phyloP scores from a whole-genome alignment of 30 jellyfish, hydroid and myxozoan genomes.

The Chironex yamaguchii region DNA sequence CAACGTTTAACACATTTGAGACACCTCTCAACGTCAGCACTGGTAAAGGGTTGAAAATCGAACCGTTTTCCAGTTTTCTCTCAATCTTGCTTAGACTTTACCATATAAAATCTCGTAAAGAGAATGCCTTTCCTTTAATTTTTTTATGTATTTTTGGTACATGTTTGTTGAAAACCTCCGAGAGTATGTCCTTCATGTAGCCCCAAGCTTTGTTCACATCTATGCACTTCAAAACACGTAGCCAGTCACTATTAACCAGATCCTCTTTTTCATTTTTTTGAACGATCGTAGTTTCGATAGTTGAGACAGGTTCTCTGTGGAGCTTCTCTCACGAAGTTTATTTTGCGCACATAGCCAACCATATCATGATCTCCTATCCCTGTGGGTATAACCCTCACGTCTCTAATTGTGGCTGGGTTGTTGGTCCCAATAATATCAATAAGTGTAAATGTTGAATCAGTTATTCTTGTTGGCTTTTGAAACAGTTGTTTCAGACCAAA shows the following conservation, averaged over 20 bases:
- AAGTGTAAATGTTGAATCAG: constrained; percentile 68
- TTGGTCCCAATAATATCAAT: constrained; percentile 64
- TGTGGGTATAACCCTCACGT: constrained; percentile 70
- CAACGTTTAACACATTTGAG: constrained; percentile 33
- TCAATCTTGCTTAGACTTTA: constrained; percentile 42
- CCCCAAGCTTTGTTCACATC: constrained; percentile 72
- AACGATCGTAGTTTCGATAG: constrained; percentile 65
- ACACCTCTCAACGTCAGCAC: constrained; percentile 39
- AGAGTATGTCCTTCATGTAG: constrained; percentile 71
- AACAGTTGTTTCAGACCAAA: constrained; percentile 68
- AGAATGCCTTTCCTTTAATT: constrained; percentile 49
- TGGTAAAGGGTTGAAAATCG: constrained; percentile 46
- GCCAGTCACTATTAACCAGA: constrained; percentile 74
- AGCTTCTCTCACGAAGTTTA: constrained; percentile 68
- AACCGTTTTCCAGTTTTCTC: constrained; percentile 26
- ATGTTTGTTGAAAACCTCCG: constrained; percentile 58
- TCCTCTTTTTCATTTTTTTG: constrained; percentile 56
- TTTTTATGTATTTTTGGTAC: constrained; percentile 53
- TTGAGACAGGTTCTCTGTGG: constrained; percentile 75
- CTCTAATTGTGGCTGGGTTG: constrained; percentile 76
- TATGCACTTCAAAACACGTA: constrained; percentile 43
- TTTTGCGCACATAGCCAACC: constrained; percentile 75
- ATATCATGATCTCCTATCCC: constrained; percentile 83
- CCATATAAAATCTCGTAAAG: constrained; percentile 27
- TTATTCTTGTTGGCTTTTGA: constrained; percentile 69